Evolutionary conservation across 2,888 invertebrate species (phyloP).

Genomic region (Lacanobia oleracea): DNA sequence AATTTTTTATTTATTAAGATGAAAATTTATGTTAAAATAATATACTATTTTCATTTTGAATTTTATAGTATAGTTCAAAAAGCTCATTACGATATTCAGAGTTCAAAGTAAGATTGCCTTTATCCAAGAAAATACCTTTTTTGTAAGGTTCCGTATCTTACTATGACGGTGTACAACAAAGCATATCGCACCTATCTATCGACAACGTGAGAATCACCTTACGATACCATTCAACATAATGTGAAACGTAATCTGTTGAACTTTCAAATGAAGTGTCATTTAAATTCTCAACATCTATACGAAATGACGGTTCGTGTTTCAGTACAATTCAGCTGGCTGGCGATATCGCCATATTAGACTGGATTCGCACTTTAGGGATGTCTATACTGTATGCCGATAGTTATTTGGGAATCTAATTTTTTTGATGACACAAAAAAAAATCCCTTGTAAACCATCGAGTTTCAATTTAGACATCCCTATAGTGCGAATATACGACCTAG

Average conservation of each 20-base stretch:
- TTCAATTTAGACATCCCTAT: too few species aligned
- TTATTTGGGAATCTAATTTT: neutral
- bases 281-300: constrained; percentile 53
- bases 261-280: constrained; percentile 62
- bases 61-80: neutral
- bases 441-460: too few species aligned
- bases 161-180: neutral
- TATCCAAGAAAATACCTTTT: too few species aligned
- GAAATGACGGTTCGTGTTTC: constrained; percentile 60
- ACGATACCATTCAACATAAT: constrained; percentile 13
- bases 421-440: too few species aligned
- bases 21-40: too few species aligned
- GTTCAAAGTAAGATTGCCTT: too few species aligned
- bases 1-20: too few species aligned
- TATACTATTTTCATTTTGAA: neutral
- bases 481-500: neutral
- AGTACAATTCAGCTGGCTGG: constrained; percentile 54
- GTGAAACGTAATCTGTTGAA: constrained; percentile 52
- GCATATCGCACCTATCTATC: neutral
- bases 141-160: neutral
- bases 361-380: constrained; percentile 61
- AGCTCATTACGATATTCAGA: neutral
- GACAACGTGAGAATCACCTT: constrained; percentile 29
- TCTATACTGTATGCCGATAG: constrained; percentile 39
- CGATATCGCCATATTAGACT: constrained; percentile 66